These are phyloP conservation scores for Callyntrura sp. DNA, from an alignment of 2,888 invertebrate genomes.

Conservation along the genomic window DNA sequence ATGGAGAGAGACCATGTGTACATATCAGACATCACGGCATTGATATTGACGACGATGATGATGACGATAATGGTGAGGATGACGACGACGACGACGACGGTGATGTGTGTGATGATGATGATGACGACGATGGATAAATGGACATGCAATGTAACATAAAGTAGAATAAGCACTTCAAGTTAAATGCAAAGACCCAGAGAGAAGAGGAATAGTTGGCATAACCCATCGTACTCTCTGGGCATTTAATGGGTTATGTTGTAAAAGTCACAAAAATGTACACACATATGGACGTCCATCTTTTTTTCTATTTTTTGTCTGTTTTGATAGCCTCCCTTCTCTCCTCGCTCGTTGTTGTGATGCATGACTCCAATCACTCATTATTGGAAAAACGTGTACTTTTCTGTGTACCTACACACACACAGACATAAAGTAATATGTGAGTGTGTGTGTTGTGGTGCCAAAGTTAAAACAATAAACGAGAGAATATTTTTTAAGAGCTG, in stretches of 20 bases:
- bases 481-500: too few species aligned
- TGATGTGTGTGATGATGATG: slow-evolving; percentile 15
- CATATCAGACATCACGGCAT: slow-evolving; percentile 22
- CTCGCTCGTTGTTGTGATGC: slow-evolving; percentile 57
- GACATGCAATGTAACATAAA: neutral
- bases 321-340: slow-evolving; percentile 63
- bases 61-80: neutral
- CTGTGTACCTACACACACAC: too few species aligned
- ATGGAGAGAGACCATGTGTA: too few species aligned
- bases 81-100: neutral
- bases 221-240: neutral
- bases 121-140: neutral
- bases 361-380: slow-evolving; percentile 76
- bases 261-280: slow-evolving; percentile 11
- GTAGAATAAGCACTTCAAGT: too few species aligned
- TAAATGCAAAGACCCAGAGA: too few species aligned
- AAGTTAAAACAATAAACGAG: too few species aligned
- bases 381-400: slow-evolving; percentile 75
- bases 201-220: neutral
- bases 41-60: slow-evolving; percentile 34
- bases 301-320: slow-evolving; percentile 66
- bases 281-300: slow-evolving; percentile 9
- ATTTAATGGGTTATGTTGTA: neutral
- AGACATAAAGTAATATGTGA: too few species aligned
- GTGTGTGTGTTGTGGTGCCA: too few species aligned